Evolutionary conservation across 2,113 vertebrate genomes (phyloP).

Genomic region (Cyanistes caeruleus): DNA sequence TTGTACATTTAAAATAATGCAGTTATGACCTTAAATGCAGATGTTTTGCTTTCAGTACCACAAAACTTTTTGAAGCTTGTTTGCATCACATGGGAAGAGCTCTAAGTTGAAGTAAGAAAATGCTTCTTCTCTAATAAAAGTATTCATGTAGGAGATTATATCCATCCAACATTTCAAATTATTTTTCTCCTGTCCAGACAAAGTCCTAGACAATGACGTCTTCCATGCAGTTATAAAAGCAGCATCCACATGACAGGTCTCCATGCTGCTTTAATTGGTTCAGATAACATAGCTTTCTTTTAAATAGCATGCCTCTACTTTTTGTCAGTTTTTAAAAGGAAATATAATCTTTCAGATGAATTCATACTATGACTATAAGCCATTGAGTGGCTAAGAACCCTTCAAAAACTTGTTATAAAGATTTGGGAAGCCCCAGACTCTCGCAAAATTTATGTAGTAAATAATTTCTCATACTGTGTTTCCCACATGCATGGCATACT

Average conservation of each 20-base stretch:
- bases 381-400: background rate
- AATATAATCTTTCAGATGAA: background rate
- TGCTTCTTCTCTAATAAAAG: background rate
- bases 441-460: background rate
- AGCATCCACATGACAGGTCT: background rate
- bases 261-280: background rate
- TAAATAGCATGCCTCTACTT: background rate
- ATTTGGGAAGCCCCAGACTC: background rate
- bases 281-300: background rate
- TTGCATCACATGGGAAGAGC: background rate
- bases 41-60: slow-evolving; percentile 13
- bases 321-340: background rate
- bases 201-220: background rate
- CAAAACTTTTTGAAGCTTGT: background rate
- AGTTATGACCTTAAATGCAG: background rate
- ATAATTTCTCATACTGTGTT: background rate
- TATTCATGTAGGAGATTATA: background rate
- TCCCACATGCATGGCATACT: background rate
- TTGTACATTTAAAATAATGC: background rate
- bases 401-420: background rate
- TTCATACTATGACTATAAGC: background rate
- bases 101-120: background rate
- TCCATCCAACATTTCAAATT: background rate
- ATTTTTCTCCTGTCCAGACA: background rate
- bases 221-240: background rate